Base-by-base conservation (phyloP, 2,113 vertebrate genomes). In the Microtus pennsylvanicus region DNA sequence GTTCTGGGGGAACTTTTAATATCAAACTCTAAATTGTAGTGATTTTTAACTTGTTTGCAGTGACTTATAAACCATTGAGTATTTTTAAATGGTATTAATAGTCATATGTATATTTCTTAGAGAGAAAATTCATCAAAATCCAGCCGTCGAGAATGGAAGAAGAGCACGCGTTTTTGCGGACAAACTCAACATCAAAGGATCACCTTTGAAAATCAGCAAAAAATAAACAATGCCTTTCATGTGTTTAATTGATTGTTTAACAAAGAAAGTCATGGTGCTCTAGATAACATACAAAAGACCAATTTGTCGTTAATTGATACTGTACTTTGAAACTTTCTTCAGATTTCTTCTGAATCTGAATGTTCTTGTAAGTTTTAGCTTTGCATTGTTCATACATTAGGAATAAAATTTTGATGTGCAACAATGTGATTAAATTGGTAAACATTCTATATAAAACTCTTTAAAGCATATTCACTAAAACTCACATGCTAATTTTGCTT, bases 151-250 rank as follows among this genome's bases (percentile, higher is more conserved):
- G 4, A 92, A 35, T 69, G 94, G 97, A 75, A 97, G 97, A 91
- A 85, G 92, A 95, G 55, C 98, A 72, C 83, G 67, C 52, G 69
- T 67, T 97, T 96, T 97, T 92, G 5, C 96, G 91, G 98, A 98
- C 90, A 94, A 98, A 24, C 98, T 99, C 24, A 98, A 75, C 35
- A 90, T 98, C 95, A 98, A 98, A 97, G 98, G 97, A 92, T 98
- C 97, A 3, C 97, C 97, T 96, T 95, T 98, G 87, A 98, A 97
- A 97, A 98, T 97, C 96, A 98, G 75, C 99, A 98, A 95, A 96
- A 98, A 97, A 97, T 98, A 99, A 98, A 52, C 77, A 83, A 19
- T 91, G 78, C 89, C 90, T 81, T 93, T 90, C 76, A 96, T 87
- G 91, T 98, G 89, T 94, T 89, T 95, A 61, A 35, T 89, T 19